Percentiles rank a stretch among this genome's conserved stretches.
These are phyloP conservation scores for Austrofundulus limnaeus DNA, from an alignment of 2,113 vertebrate species.

Conservation along the genomic window DNA sequence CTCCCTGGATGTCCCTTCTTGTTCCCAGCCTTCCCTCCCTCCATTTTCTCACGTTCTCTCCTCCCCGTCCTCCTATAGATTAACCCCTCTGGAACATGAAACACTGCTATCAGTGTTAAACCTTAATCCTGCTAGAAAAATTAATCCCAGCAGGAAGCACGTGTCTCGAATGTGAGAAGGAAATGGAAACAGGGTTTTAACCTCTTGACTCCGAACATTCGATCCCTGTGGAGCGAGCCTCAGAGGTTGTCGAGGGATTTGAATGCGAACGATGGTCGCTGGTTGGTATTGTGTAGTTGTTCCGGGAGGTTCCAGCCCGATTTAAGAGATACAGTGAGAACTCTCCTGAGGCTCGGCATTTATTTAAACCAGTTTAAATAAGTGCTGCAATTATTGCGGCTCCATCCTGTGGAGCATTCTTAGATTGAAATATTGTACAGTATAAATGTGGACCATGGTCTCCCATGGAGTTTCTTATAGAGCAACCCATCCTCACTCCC, in stretches of 20 bases:
- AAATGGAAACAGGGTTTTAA: neutral
- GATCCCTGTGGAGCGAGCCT: neutral
- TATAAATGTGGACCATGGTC: neutral
- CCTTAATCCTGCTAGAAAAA: neutral
- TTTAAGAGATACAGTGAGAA: neutral
- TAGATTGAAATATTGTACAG: neutral
- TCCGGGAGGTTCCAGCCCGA: neutral
- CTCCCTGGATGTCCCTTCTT: conserved; percentile 8
- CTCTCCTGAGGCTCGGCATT: neutral
- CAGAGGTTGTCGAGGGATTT: neutral
- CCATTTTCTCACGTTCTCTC: neutral
- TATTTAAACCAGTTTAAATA: neutral
- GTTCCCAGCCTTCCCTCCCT: neutral
- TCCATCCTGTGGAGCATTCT: neutral
- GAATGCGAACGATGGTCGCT: no score
- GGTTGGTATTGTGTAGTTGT: neutral
- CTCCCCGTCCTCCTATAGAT: neutral
- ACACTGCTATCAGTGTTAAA: conserved; percentile 1
- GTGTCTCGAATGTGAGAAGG: conserved; percentile 2
- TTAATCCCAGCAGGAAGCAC: neutral
- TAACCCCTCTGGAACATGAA: conserved; percentile 8
- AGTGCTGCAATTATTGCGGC: neutral
- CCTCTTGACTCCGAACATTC: neutral
- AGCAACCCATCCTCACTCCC: no score
- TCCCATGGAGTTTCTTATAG: no score